Conservation (phyloP, 1,140 invertebrate genomes). For the Cataglyphis hispanica region DNA sequence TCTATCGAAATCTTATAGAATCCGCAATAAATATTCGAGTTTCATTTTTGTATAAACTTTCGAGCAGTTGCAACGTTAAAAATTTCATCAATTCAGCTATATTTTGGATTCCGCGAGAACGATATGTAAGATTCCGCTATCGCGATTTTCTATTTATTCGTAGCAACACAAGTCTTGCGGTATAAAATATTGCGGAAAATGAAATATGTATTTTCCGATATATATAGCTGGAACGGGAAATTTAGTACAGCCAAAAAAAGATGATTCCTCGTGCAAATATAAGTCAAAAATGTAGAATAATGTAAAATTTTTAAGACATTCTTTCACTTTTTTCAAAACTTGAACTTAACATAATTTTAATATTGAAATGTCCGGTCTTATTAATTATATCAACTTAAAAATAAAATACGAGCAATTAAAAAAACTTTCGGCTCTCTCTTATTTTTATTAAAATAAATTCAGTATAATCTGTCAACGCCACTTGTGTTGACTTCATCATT, state of each 20-base stretch:
- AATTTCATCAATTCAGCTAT: slow-evolving; percentile 16
- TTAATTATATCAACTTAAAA: too few relatives aligned
- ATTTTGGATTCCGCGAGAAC: slow-evolving; percentile 4
- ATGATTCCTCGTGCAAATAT: too few relatives aligned
- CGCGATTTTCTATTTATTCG: slow-evolving; percentile 53
- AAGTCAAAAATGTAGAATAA: too few relatives aligned
- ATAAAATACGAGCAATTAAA: too few relatives aligned
- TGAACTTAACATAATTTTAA: not conserved
- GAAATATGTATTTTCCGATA: slow-evolving; percentile 49
- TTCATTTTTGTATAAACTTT: not conserved
- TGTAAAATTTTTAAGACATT: not conserved
- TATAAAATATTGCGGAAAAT: slow-evolving; percentile 23
- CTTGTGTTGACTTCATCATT: too few relatives aligned
- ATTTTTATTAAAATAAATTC: too few relatives aligned
- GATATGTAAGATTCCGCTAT: slow-evolving; percentile 10
- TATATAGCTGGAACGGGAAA: not conserved
- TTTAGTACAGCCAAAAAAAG: too few relatives aligned
- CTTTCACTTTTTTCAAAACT: not conserved
- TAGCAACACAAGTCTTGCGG: slow-evolving; percentile 22
- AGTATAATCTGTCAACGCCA: too few relatives aligned
- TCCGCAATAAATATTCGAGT: not conserved
- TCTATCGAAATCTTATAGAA: too few relatives aligned
- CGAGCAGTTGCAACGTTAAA: slow-evolving; percentile 4
- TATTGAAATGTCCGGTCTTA: not conserved
- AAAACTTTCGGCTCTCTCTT: too few relatives aligned